Evolutionary conservation across 2,113 vertebrate genomes (phyloP).

Genomic region (Puffinus mauretanicus): DNA sequence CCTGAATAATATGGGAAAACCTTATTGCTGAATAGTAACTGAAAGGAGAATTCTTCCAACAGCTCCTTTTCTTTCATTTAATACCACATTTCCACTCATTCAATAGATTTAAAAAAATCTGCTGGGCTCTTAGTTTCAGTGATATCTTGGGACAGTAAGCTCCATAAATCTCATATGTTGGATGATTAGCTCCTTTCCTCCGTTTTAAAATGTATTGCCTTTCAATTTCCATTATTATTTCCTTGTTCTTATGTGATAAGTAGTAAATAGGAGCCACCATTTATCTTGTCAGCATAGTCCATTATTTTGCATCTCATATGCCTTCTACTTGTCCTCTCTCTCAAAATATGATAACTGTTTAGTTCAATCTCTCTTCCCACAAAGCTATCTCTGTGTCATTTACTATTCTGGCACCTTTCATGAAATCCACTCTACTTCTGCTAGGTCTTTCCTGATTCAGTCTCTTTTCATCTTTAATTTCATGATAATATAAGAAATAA

Average conservation of each 20-base stretch:
- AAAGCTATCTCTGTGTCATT: not conserved
- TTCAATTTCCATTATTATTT: constrained; percentile 34
- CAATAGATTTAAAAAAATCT: not conserved
- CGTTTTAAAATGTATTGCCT: constrained; percentile 1
- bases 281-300: constrained; percentile 5
- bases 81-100: not conserved
- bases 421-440: not conserved
- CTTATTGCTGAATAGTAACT: not conserved
- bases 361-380: not conserved
- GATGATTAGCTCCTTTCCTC: not conserved
- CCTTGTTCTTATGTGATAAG: not conserved
- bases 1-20: not conserved
- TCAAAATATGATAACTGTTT: not conserved
- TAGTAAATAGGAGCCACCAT: constrained; percentile 6
- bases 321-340: not conserved
- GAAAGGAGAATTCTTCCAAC: not conserved
- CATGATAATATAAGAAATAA: not conserved
- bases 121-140: not conserved
- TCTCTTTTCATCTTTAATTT: not conserved
- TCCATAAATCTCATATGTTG: not conserved
- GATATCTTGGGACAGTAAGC: not conserved
- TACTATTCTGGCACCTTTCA: not conserved
- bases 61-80: not conserved
- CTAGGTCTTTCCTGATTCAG: not conserved
- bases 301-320: not conserved